Evolutionary conservation across 2,888 invertebrate genomes (phyloP).

Genomic region (Sarcophaga subvicina): DNA sequence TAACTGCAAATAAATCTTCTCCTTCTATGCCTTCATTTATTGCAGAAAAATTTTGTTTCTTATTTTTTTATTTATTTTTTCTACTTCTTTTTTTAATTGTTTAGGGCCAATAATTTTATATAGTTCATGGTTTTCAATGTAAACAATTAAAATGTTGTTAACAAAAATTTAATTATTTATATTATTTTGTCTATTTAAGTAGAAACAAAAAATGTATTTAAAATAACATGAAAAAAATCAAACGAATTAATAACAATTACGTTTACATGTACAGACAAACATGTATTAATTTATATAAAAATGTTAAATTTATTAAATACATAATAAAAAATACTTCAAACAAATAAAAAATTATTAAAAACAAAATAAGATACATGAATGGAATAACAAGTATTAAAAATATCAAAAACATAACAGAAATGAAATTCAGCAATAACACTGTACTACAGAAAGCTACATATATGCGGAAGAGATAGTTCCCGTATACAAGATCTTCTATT

Average conservation of each 20-base stretch:
- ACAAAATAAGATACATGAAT: conserved; percentile 4
- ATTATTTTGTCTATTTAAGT: not conserved
- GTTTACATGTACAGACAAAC: not conserved
- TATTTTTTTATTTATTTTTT: not conserved
- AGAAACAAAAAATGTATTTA: not conserved
- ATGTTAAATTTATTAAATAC: not conserved
- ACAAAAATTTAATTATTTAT: not conserved
- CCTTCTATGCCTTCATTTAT: too few species aligned
- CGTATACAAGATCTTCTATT: too few species aligned
- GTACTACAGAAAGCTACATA: too few species aligned
- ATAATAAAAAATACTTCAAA: not conserved
- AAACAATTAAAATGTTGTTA: conserved; percentile 3
- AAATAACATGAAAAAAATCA: not conserved
- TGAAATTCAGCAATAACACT: too few species aligned
- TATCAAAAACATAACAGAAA: not conserved
- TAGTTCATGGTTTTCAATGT: not conserved
- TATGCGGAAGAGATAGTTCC: too few species aligned
- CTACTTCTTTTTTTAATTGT: not conserved
- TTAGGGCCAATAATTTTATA: not conserved
- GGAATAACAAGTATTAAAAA: conserved; percentile 14
- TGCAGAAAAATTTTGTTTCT: not conserved
- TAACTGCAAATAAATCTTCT: too few species aligned
- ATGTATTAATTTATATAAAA: conserved; percentile 2
- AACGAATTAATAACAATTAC: not conserved
- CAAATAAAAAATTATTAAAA: too few species aligned